Conservation (phyloP, 2,888 invertebrate species). For the Eudasyphora cyanicolor region DNA sequence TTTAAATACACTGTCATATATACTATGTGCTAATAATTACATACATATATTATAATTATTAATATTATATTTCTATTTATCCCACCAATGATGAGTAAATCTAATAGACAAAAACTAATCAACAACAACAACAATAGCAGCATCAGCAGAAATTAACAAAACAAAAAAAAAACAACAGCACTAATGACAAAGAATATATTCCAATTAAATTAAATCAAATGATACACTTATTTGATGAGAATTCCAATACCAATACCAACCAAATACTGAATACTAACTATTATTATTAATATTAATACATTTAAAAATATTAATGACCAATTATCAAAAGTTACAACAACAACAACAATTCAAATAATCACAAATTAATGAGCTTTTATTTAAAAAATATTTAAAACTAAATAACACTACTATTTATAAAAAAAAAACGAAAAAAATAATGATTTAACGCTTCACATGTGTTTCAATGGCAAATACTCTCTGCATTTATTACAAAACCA, state of each 20-base stretch:
- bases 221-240: constrained; percentile 41
- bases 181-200: neutral
- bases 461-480: constrained; percentile 72
- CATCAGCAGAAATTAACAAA: constrained; percentile 3
- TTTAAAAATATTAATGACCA: constrained; percentile 54
- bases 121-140: constrained; percentile 23
- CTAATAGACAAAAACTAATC: constrained; percentile 6
- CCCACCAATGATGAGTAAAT: constrained; percentile 71
- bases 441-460: constrained; percentile 73
- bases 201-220: neutral
- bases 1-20: neutral
- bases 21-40: too few relatives aligned
- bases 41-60: neutral
- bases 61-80: constrained; percentile 69
- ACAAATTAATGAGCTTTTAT: constrained; percentile 73
- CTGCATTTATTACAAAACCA: constrained; percentile 69
- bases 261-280: neutral
- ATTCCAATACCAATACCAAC: constrained; percentile 6
- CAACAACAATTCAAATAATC: constrained; percentile 46
- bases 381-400: constrained; percentile 43
- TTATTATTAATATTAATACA: too few relatives aligned
- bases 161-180: neutral
- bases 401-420: constrained; percentile 6
- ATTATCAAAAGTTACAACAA: constrained; percentile 32
- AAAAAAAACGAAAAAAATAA: constrained; percentile 25